Evolutionary conservation across 1,140 invertebrate species (phyloP).

Genomic region (Hylaeus anthracinus): DNA sequence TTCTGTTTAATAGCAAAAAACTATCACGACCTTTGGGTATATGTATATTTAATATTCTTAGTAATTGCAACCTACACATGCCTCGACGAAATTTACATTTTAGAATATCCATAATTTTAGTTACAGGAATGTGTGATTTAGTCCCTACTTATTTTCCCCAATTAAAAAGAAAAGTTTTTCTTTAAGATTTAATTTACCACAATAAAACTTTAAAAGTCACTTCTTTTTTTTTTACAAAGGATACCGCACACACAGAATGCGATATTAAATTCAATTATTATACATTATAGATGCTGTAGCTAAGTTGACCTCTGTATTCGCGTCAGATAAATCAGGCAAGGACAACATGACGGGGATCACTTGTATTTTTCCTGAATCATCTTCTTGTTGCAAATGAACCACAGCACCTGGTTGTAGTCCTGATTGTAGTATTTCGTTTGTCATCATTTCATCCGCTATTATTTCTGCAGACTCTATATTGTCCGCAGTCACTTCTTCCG

Average conservation of each 20-base stretch:
- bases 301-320: slow-evolving; percentile 74
- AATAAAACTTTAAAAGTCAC: slow-evolving; percentile 32
- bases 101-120: slow-evolving; percentile 32
- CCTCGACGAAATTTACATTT: slow-evolving; percentile 24
- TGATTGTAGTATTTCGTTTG: slow-evolving; percentile 72
- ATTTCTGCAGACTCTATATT: slow-evolving; percentile 73
- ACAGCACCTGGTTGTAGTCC: slow-evolving; percentile 72
- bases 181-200: slow-evolving; percentile 17
- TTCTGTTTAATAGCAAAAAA: slow-evolving; percentile 9
- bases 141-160: slow-evolving; percentile 24
- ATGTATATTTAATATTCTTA: slow-evolving; percentile 12
- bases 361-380: slow-evolving; percentile 77
- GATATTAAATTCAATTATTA: slow-evolving; percentile 65
- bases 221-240: slow-evolving; percentile 34
- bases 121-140: slow-evolving; percentile 52
- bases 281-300: slow-evolving; percentile 79
- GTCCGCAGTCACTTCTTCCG: slow-evolving; percentile 77
- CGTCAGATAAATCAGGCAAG: slow-evolving; percentile 75
- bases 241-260: slow-evolving; percentile 11
- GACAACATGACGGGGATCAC: slow-evolving; percentile 78
- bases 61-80: slow-evolving; percentile 5
- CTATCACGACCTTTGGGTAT: slow-evolving; percentile 1
- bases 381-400: slow-evolving; percentile 73
- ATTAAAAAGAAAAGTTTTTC: slow-evolving; percentile 22
- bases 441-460: slow-evolving; percentile 75